Conservation (phyloP, 2,888 invertebrate genomes). For the Eudasyphora cyanicolor region DNA sequence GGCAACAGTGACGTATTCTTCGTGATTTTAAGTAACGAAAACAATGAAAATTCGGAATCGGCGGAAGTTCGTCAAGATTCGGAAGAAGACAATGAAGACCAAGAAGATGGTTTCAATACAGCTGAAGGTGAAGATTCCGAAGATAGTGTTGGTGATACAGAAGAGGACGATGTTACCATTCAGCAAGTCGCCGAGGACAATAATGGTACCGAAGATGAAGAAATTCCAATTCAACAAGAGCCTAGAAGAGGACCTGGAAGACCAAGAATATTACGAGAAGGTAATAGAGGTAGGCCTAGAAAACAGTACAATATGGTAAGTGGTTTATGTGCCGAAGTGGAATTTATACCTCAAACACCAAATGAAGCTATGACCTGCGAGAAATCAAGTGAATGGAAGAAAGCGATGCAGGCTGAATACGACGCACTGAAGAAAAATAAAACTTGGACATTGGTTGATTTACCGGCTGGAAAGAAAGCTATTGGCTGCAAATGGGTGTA, state of each 20-base stretch:
- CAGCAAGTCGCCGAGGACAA: too few species aligned
- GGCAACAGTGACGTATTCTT: background rate
- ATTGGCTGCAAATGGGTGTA: background rate
- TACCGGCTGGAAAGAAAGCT: background rate
- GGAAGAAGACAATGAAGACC: background rate
- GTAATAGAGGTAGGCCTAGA: background rate
- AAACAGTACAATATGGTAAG: background rate
- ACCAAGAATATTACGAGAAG: too few species aligned
- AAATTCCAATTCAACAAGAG: background rate
- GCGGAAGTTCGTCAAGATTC: background rate
- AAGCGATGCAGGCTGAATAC: background rate
- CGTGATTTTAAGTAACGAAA: too few species aligned
- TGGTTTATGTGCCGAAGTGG: too few species aligned
- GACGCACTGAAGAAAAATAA: background rate
- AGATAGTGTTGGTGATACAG: background rate
- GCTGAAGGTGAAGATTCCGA: background rate
- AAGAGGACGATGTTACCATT: background rate
- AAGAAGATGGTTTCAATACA: background rate
- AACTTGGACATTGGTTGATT: background rate
- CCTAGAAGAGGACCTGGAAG: background rate
- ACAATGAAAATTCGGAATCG: background rate
- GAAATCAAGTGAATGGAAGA: background rate
- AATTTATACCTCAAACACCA: background rate
- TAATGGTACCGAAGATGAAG: background rate
- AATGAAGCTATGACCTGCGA: background rate